phyloP scores from a whole-genome alignment of 2,888 invertebrate species.

The Zelleria hepariella region DNA sequence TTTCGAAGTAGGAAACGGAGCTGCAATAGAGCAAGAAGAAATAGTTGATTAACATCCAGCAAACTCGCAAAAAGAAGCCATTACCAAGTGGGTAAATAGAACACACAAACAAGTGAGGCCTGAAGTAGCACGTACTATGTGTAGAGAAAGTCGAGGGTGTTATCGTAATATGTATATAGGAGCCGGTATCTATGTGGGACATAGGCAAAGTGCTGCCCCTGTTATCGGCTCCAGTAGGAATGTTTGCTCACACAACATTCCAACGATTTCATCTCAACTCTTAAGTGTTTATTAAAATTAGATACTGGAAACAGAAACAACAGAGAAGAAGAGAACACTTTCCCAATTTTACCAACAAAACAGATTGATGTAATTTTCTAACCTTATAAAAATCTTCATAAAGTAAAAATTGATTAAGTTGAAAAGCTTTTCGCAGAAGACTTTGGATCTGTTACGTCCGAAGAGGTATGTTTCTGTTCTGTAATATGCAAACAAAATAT shows the following conservation, averaged over 20 bases:
- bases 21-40: background rate
- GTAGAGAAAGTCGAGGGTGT: slow-evolving; percentile 52
- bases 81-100: background rate
- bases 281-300: background rate
- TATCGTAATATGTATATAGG: slow-evolving; percentile 53
- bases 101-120: background rate
- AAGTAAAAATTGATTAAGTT: too few species aligned
- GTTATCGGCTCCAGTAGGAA: slow-evolving; percentile 30
- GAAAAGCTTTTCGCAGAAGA: too few species aligned
- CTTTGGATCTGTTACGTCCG: too few species aligned
- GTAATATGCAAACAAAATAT: background rate
- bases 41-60: background rate
- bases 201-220: slow-evolving; percentile 31
- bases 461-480: background rate
- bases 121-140: slow-evolving; percentile 17
- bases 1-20: background rate
- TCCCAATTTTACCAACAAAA: too few species aligned
- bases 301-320: too few species aligned
- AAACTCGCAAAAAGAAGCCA: background rate
- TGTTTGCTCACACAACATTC: slow-evolving; percentile 33
- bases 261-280: background rate
- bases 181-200: slow-evolving; percentile 58
- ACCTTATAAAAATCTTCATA: too few species aligned
- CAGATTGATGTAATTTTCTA: too few species aligned
- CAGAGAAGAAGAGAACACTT: too few species aligned